Percentiles rank a stretch among this genome's conserved stretches.
These are phyloP conservation scores for Hippasteria phrygiana DNA, from an alignment of 53 echinoderm and acorn worm genomes.

Conservation along the genomic window DNA sequence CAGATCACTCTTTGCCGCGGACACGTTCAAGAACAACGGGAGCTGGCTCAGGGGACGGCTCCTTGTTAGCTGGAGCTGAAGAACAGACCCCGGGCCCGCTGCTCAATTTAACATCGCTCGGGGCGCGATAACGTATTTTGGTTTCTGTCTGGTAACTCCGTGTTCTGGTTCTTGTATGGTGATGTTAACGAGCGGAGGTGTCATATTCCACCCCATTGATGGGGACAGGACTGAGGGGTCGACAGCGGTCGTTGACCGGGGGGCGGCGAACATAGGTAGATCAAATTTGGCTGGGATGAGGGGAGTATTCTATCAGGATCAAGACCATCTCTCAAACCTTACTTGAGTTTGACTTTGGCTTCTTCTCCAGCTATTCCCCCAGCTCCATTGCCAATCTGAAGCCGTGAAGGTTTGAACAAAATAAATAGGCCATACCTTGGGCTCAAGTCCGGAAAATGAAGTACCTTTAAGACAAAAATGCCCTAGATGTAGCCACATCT, in stretches of 20 bases:
- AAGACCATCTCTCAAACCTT: no score
- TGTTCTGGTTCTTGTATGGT: not conserved
- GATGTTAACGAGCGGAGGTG: conserved; percentile 41
- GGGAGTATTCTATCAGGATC: no score
- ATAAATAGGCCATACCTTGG: no score
- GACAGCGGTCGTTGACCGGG: conserved; percentile 4
- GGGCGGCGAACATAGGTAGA: no score
- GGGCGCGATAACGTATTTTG: conserved; percentile 49
- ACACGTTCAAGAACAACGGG: conserved; percentile 52
- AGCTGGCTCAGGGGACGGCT: conserved; percentile 7
- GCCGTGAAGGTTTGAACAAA: no score
- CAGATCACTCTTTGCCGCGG: conserved; percentile 28
- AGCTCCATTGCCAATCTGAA: no score
- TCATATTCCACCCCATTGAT: conserved; percentile 21
- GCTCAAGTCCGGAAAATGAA: no score
- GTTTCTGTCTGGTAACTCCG: conserved; percentile 35
- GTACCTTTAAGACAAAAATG: no score
- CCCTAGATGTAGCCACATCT: no score
- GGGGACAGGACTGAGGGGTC: not conserved
- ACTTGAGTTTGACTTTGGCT: no score
- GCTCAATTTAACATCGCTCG: conserved; percentile 55
- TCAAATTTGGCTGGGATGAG: no score
- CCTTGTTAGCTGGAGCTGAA: conserved; percentile 2
- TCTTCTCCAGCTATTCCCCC: no score
- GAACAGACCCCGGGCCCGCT: not conserved